Evolutionary conservation across 2,888 invertebrate species (phyloP), one percentile per base, ranked within the genome.

Genomic region (Augochlorella aurata): DNA sequence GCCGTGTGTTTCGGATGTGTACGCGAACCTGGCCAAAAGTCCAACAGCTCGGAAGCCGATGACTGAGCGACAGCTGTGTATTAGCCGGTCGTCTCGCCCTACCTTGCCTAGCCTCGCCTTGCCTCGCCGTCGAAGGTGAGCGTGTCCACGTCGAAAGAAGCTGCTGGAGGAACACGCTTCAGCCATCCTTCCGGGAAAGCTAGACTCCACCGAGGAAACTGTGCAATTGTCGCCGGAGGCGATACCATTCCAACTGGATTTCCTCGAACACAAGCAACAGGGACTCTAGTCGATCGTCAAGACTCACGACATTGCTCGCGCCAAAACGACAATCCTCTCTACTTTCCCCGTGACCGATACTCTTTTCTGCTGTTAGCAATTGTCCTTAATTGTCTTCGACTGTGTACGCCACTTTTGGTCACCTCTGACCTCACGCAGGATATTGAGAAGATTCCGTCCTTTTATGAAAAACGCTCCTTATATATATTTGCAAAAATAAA

Each of bases 11-110:
- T 83, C 83, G 80, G 81, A 80, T 89, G 79, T 75, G 76, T 79
- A 78, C 79, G 74, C 66, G 68, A 70, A 66, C 78, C 73, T 83
- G 85, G 80, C 79, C 82, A 70, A 71, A 87, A 80, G 75, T 79
- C 81, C 72, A 65, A 69, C 82, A 65, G 81, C 79, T 83, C 77
- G 79, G 77, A 81, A 83, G 77, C 76, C 86, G 86, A 89, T 81
- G 88, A 88, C 81, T 81, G 82, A 85, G 71, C 85, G 86, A 86
- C 86, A 85, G 86, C 78, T 85, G 88, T 24, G 85, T 79, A 86
- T 87, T 88, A 87, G 84, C 85, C 65, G 77, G 67, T 14, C 47
- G 67, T 68, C 63, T 38, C 38, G 38, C 3, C 7, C 38, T 38
- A 38, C 38, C 38, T 38, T 38, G 38, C 38, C n/a, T n/a, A n/a